These are phyloP conservation scores for Myiotriccus ornatus DNA, from an alignment of 2,797 vertebrate species.

Conservation along the genomic window DNA sequence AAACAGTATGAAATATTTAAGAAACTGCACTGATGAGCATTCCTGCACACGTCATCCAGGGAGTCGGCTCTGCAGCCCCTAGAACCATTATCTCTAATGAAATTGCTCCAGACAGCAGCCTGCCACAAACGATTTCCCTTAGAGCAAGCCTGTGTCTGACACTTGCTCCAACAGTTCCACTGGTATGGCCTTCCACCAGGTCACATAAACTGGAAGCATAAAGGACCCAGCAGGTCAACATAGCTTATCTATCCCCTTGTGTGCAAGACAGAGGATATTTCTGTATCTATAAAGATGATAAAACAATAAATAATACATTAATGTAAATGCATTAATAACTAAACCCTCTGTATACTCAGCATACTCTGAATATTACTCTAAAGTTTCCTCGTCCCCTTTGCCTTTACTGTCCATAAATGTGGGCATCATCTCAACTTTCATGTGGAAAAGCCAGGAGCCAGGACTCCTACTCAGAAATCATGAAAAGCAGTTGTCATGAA, in stretches of 20 bases:
- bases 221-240: not conserved
- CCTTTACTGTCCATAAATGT: not conserved
- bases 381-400: not conserved
- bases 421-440: not conserved
- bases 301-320: not conserved
- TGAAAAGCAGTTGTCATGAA: conserved; percentile 27
- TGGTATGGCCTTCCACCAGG: not conserved
- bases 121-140: not conserved
- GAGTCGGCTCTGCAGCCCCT: not conserved
- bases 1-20: conserved; percentile 26
- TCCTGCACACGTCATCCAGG: not conserved
- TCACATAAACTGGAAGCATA: not conserved
- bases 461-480: conserved; percentile 31
- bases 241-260: not conserved
- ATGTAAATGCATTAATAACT: not conserved
- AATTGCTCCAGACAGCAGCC: not conserved
- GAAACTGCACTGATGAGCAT: not conserved
- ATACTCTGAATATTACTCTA: not conserved
- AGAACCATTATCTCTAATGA: not conserved
- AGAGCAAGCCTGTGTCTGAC: not conserved
- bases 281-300: not conserved
- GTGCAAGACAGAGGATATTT: not conserved
- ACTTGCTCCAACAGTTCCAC: not conserved
- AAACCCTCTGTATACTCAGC: not conserved
- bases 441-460: conserved; percentile 37